These are phyloP conservation scores for Cyprinodon tularosa DNA, from an alignment of 2,113 vertebrate species.

Conservation along the genomic window DNA sequence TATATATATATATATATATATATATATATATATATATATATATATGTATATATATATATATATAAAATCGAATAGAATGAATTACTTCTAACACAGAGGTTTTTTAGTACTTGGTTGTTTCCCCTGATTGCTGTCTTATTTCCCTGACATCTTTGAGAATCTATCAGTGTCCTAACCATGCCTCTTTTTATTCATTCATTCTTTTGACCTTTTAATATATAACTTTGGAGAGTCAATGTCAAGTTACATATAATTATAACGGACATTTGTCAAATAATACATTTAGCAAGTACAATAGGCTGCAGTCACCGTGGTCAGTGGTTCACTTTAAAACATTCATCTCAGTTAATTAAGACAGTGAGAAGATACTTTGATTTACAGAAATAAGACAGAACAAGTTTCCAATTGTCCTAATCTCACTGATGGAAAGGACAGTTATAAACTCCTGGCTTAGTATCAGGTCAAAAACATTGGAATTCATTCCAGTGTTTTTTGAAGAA, in stretches of 20 bases:
- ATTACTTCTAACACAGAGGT: background rate
- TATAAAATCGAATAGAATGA: too few species aligned
- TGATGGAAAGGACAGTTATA: background rate
- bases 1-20: too few species aligned
- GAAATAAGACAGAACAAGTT: background rate
- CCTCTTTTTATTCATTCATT: slow-evolving; percentile 2
- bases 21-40: too few species aligned
- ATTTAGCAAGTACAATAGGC: background rate
- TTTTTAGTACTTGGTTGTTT: background rate
- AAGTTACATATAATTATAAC: background rate
- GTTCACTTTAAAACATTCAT: background rate
- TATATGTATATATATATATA: too few species aligned
- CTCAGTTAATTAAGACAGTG: slow-evolving; percentile 1
- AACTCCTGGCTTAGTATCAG: slow-evolving; percentile 4
- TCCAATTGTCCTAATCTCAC: background rate
- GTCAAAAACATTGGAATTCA: background rate
- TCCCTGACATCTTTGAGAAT: background rate
- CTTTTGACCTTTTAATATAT: background rate
- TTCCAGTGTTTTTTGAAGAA: background rate
- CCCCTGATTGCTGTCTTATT: slow-evolving; percentile 1
- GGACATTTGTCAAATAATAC: background rate
- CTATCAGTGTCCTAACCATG: background rate
- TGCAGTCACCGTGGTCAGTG: background rate
- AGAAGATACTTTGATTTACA: background rate
- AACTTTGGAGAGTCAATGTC: background rate